A percentile compares a stretch with the other conserved stretches of the same genome.
Conservation (phyloP, 2,888 invertebrate genomes). For the Magallana nippona region DNA sequence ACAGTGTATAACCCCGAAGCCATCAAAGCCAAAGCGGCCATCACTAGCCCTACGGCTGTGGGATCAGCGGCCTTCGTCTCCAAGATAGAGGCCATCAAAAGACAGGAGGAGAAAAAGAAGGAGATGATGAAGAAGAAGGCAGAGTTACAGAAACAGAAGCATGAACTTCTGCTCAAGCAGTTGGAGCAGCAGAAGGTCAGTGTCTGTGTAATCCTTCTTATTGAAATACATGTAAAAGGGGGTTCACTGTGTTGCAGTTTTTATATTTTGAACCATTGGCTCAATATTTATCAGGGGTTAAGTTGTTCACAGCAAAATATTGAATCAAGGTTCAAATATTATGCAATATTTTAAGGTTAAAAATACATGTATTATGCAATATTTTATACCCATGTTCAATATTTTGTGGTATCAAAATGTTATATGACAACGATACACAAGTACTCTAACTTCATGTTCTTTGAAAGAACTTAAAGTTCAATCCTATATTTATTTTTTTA, state of each 20-base stretch:
- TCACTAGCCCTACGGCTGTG: slow-evolving; percentile 69
- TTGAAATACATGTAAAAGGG: neutral
- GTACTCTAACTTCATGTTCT: too few species aligned
- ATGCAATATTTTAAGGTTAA: too few species aligned
- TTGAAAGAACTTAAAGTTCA: too few species aligned
- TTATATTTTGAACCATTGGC: too few species aligned
- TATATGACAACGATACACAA: too few species aligned
- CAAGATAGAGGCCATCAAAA: slow-evolving; percentile 84
- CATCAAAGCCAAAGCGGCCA: slow-evolving; percentile 67
- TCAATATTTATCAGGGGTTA: neutral
- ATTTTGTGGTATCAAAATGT: too few species aligned
- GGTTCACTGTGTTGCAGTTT: neutral
- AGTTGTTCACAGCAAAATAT: too few species aligned
- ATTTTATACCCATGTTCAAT: too few species aligned
- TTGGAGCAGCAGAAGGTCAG: slow-evolving; percentile 89
- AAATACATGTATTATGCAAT: too few species aligned
- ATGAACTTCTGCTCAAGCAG: slow-evolving; percentile 92
- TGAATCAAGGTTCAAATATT: too few species aligned
- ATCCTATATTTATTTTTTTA: too few species aligned
- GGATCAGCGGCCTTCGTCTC: slow-evolving; percentile 70
- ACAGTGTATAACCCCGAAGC: slow-evolving; percentile 81
- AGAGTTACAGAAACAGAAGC: slow-evolving; percentile 91
- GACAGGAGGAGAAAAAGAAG: slow-evolving; percentile 88
- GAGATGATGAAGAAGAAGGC: slow-evolving; percentile 85
- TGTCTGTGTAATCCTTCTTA: neutral